Conservation (phyloP, 2,113 vertebrate species). For the Microcebus ravelobensis region DNA sequence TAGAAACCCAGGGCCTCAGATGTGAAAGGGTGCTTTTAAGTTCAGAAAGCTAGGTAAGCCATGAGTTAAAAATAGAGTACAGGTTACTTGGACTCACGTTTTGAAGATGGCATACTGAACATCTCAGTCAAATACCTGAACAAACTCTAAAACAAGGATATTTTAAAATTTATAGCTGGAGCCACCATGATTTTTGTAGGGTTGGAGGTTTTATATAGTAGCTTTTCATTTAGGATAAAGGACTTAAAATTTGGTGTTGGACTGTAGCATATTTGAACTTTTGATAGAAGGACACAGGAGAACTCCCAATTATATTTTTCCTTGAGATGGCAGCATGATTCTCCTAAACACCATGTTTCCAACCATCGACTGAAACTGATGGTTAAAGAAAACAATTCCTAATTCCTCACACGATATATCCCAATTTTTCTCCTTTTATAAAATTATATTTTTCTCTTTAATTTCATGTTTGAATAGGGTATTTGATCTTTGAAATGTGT, state of each 20-base stretch:
- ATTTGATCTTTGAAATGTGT: not conserved
- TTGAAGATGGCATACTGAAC: not conserved
- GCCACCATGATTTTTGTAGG: not conserved
- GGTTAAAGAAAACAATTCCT: not conserved
- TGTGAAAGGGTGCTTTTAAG: not conserved
- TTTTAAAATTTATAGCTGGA: not conserved
- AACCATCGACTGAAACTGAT: not conserved
- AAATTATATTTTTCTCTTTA: not conserved
- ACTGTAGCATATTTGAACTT: not conserved
- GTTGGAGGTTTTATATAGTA: not conserved
- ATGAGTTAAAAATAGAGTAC: not conserved
- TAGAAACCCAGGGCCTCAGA: not conserved
- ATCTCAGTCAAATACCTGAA: constrained; percentile 10
- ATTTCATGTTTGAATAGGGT: constrained; percentile 3
- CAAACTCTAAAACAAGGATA: not conserved
- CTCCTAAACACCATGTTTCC: not conserved
- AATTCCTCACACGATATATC: not conserved
- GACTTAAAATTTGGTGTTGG: not conserved
- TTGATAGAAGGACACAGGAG: not conserved
- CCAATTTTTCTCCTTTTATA: not conserved
- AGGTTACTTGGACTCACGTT: not conserved
- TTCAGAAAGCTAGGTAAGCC: not conserved
- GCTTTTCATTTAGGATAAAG: not conserved
- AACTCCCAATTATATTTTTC: not conserved
- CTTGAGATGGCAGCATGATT: not conserved